phyloP scores from a whole-genome alignment of 2,113 vertebrate species.

The Ciconia boyciana region DNA sequence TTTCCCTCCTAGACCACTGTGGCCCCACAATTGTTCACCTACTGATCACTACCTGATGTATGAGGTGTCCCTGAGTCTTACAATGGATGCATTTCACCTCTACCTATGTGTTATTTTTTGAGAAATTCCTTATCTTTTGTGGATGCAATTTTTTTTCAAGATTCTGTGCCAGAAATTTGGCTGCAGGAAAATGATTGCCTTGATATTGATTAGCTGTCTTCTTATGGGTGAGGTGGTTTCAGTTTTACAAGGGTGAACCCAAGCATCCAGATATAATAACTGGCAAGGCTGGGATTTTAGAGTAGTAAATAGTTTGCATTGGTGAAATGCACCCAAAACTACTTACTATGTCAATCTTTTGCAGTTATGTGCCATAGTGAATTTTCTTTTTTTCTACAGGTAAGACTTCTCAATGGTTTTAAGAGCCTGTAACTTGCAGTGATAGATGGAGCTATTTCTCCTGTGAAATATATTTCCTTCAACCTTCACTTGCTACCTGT shows the following conservation, averaged over 20 bases:
- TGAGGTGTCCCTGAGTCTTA: background rate
- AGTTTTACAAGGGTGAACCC: background rate
- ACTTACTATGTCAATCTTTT: background rate
- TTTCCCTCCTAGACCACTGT: background rate
- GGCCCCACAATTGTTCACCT: background rate
- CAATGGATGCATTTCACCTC: background rate
- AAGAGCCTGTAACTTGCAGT: background rate
- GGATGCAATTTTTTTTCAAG: background rate
- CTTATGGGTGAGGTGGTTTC: background rate
- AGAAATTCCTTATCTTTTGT: background rate
- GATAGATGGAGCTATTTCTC: background rate
- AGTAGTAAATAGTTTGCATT: background rate
- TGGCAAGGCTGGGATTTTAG: background rate
- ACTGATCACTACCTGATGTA: accelerated
- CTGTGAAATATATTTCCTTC: background rate
- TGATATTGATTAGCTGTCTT: background rate
- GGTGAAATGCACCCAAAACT: background rate
- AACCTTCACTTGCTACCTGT: background rate
- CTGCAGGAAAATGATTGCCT: background rate
- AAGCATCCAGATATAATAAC: background rate
- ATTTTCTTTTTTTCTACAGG: background rate
- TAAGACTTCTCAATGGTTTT: background rate
- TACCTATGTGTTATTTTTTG: background rate
- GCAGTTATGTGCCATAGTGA: background rate
- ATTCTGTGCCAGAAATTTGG: background rate